Evolutionary conservation across 2,888 invertebrate genomes (phyloP), one percentile per base, ranked within the genome.

Genomic region (Lordiphosa fenestrarum): DNA sequence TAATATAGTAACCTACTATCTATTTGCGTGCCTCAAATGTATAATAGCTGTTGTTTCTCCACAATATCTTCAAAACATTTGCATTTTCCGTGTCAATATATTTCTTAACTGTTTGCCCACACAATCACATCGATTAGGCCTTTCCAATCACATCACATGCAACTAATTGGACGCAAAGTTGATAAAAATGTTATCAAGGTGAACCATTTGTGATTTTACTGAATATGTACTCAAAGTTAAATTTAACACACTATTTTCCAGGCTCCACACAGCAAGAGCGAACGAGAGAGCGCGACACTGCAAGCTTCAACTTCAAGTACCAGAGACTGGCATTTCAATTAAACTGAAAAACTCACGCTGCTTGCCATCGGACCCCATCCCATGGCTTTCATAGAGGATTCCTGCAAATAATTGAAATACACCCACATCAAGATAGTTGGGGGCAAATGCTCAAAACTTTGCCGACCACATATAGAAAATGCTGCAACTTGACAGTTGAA

Each of bases 341-440:
- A 75, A 75, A 71, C 41, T 60, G 69, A 66, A 64, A 81, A 58
- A 52, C 46, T 67, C 48, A 64, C 66, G 59, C 59, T 61, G 40
- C 30, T 38, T 30, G 35, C 38, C 13, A 19, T n/a, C 7, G 36
- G 35, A 35, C 13, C 35, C 25, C 40, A 19, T 36, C 3, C n/a
- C 15, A 15, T 10, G 40, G 50, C 46, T 47, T 49, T 52, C 41
- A 48, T 44, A 30, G 52, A 57, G 80, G 55, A 56, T 70, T 73
- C 63, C 73, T 72, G 83, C 64, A 80, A 72, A 75, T 83, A 76
- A 83, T 83, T 76, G 76, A 72, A 80, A 67, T 56, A 65, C 76
- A 61, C 76, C 84, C 76, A 67, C 76, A 74, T 49, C 42, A 9
- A 30, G 30, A 30, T 30, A 30, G 30, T 30, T 30, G 30, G 30